A percentile compares a stretch with the other conserved stretches of the same genome.
Evolutionary conservation across 2,797 vertebrate species (phyloP).

Genomic region (Pangasius larnaudii): DNA sequence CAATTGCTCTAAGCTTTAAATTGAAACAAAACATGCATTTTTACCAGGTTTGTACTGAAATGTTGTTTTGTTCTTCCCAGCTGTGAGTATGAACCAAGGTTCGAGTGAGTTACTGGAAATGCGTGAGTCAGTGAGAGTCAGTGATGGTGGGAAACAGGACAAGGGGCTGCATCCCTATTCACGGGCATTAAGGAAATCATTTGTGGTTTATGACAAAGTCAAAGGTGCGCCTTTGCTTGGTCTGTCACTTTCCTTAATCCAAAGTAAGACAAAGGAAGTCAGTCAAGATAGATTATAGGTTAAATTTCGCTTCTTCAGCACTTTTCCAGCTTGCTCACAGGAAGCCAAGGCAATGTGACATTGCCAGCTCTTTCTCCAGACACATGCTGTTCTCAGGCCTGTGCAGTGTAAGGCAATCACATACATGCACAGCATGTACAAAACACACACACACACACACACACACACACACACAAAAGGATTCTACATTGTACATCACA

Average conservation of each 20-base stretch:
- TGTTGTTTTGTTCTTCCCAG: background rate
- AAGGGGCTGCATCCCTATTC: conserved; percentile 30
- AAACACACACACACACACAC: too few relatives aligned
- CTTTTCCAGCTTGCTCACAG: conserved; percentile 51
- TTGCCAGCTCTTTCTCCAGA: background rate
- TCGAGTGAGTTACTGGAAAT: conserved; percentile 26
- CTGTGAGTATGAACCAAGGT: background rate
- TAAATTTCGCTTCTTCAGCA: conserved; percentile 46
- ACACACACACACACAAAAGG: background rate
- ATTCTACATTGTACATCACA: background rate
- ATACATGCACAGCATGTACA: background rate
- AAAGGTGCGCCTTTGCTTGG: conserved; percentile 49
- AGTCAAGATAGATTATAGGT: background rate
- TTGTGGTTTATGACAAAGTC: conserved; percentile 66
- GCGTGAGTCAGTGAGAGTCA: conserved; percentile 65
- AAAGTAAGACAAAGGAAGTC: conserved; percentile 1
- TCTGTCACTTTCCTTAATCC: conserved; percentile 53
- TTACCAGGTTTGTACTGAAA: background rate
- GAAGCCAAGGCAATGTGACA: background rate
- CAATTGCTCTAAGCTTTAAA: background rate
- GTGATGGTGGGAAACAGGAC: conserved; percentile 49
- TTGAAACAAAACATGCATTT: background rate
- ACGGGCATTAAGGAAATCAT: conserved; percentile 39
- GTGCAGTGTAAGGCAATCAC: background rate
- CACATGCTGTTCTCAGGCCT: conserved; percentile 1